Percentiles rank a stretch among this genome's conserved stretches.
phyloP scores from a whole-genome alignment of 2,888 invertebrate genomes.

The Eupithecia vulgata region DNA sequence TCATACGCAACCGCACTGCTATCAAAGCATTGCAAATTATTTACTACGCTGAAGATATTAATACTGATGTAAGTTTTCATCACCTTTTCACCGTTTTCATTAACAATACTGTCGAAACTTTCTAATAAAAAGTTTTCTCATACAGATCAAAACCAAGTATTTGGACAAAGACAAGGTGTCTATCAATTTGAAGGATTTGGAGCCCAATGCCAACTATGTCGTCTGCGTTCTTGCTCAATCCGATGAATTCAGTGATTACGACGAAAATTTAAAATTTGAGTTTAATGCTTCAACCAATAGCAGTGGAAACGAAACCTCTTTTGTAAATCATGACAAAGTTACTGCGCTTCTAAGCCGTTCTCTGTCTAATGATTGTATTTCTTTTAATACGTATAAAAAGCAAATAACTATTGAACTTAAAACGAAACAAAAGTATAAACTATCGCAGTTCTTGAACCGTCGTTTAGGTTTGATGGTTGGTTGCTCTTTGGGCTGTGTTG shows the following conservation, averaged over 20 bases:
- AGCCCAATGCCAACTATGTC: conserved; percentile 69
- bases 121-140: conserved; percentile 43
- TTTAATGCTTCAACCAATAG: conserved; percentile 58
- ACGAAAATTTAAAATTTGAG: conserved; percentile 53
- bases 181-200: conserved; percentile 65
- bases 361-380: conserved; percentile 76
- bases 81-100: background rate
- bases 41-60: conserved; percentile 85
- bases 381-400: conserved; percentile 74
- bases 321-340: conserved; percentile 68
- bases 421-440: conserved; percentile 63
- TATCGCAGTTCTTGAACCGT: conserved; percentile 69
- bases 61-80: conserved; percentile 59
- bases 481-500: conserved; percentile 75
- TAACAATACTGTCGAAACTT: background rate
- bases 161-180: conserved; percentile 72
- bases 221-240: conserved; percentile 72
- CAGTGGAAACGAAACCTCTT: conserved; percentile 61
- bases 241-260: conserved; percentile 63
- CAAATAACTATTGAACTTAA: conserved; percentile 58
- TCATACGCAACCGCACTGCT: conserved; percentile 93
- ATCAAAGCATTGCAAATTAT: conserved; percentile 92
- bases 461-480: conserved; percentile 79
- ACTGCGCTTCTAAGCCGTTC: conserved; percentile 70
- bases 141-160: conserved; percentile 73